phyloP scores from a whole-genome alignment of 2,888 invertebrate species.

The Labia minor region DNA sequence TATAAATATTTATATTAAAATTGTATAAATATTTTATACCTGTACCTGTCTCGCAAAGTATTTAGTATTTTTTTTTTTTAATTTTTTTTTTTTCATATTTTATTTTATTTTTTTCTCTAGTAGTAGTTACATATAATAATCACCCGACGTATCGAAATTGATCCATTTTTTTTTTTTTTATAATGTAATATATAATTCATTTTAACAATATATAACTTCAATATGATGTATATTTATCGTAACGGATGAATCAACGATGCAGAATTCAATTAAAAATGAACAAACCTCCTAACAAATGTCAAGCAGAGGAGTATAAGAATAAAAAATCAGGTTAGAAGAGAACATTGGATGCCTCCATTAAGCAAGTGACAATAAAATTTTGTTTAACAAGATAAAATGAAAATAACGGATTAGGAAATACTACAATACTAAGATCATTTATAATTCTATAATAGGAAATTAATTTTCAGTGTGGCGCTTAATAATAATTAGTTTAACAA shows the following conservation, averaged over 20 bases:
- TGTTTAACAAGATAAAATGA: not conserved
- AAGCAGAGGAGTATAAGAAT: not conserved
- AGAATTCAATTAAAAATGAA: not conserved
- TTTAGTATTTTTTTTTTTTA: not conserved
- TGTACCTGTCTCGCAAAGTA: not conserved
- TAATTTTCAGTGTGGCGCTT: too few relatives aligned
- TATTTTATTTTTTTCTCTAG: not conserved
- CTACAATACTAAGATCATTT: too few relatives aligned
- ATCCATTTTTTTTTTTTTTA: not conserved
- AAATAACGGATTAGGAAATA: not conserved
- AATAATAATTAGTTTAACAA: not conserved
- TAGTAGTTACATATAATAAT: not conserved
- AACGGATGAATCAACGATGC: not conserved
- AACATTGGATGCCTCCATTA: not conserved
- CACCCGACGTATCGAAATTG: not conserved
- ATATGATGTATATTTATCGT: not conserved
- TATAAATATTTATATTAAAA: constrained; percentile 5
- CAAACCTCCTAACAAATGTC: not conserved
- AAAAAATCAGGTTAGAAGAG: not conserved
- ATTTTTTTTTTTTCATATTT: not conserved
- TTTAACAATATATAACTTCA: not conserved
- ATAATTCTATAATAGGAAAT: too few relatives aligned
- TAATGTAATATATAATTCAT: not conserved
- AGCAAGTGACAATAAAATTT: too few relatives aligned
- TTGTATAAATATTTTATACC: not conserved